phyloP scores from a whole-genome alignment of 2,113 vertebrate species.

The Dasyornis broadbenti region DNA sequence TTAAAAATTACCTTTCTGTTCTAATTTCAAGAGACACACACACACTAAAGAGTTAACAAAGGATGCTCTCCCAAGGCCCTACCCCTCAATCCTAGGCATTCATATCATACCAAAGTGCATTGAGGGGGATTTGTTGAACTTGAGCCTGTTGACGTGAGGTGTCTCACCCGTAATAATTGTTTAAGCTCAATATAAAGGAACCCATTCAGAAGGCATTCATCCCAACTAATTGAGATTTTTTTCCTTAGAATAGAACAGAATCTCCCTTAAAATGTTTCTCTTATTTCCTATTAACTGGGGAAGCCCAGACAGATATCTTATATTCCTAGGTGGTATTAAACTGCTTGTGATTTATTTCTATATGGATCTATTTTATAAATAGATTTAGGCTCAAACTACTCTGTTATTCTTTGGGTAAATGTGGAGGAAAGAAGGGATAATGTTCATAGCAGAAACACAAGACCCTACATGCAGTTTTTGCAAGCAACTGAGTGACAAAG shows the following conservation, averaged over 20 bases:
- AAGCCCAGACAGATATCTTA: background rate
- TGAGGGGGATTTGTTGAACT: constrained; percentile 3
- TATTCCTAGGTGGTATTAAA: background rate
- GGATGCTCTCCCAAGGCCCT: background rate
- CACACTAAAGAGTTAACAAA: background rate
- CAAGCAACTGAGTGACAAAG: background rate
- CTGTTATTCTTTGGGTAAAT: background rate
- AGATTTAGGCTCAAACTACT: background rate
- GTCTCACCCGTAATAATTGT: background rate
- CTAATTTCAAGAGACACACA: background rate
- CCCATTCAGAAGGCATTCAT: background rate
- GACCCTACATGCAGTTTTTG: background rate
- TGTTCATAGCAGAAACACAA: background rate
- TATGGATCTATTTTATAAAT: background rate
- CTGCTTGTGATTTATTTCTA: background rate
- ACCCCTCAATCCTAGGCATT: background rate
- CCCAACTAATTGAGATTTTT: background rate
- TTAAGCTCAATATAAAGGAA: background rate
- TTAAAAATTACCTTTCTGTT: background rate
- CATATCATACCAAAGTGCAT: background rate
- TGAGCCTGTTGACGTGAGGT: background rate
- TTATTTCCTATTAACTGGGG: background rate
- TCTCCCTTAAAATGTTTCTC: background rate
- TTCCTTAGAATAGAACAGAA: background rate
- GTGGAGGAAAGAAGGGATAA: background rate